Evolutionary conservation across 2,113 vertebrate genomes (phyloP).

Genomic region (Pleuronectes platessa): DNA sequence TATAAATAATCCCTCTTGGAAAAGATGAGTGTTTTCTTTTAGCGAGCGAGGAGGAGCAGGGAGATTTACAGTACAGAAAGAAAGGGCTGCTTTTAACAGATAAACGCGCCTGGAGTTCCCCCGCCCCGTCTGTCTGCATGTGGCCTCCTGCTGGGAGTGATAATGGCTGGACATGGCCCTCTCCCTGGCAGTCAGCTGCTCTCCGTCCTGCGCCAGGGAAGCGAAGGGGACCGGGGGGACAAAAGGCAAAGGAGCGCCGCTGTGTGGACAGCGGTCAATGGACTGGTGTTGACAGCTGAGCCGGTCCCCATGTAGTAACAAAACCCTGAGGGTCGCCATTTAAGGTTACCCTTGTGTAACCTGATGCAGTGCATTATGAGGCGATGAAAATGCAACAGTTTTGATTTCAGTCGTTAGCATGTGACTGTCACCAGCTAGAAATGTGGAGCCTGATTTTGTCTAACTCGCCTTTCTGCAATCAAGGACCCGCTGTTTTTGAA

Average conservation of each 20-base stretch:
- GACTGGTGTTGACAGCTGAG: conserved; percentile 64
- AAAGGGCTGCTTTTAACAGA: conserved; percentile 50
- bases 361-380: conserved; percentile 16
- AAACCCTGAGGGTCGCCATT: conserved; percentile 22
- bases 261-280: conserved; percentile 51
- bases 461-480: neutral
- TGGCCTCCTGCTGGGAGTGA: conserved; percentile 74
- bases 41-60: conserved; percentile 5
- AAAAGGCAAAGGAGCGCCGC: conserved; percentile 37
- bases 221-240: conserved; percentile 31
- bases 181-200: conserved; percentile 68
- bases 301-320: conserved; percentile 40
- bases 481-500: neutral
- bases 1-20: conserved; percentile 32
- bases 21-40: neutral
- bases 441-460: neutral
- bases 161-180: conserved; percentile 74
- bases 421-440: neutral
- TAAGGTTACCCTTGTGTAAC: conserved; percentile 42
- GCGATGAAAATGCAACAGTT: neutral
- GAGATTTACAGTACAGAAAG: conserved; percentile 19
- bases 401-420: neutral
- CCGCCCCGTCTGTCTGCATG: conserved; percentile 35
- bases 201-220: conserved; percentile 47
- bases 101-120: conserved; percentile 33